Base-by-base conservation (phyloP, 2,113 vertebrate species). In the Paramormyrops kingsleyae region DNA sequence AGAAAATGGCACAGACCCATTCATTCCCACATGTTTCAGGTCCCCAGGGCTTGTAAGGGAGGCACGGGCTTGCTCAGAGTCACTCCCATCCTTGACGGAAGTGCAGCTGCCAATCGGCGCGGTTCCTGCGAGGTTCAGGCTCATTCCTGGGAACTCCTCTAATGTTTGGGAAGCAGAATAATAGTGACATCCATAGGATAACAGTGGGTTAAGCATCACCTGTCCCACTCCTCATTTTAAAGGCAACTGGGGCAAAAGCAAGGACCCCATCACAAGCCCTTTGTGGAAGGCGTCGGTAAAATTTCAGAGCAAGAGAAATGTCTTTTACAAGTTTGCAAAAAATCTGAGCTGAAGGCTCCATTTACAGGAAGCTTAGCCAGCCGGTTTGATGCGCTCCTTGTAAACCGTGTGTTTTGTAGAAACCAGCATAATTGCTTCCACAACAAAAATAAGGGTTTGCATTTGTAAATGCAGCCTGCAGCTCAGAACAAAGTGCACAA, bases 151-250 rank as follows among this genome's bases (percentile, higher is more conserved):
- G 12, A 91, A 90, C 91, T 89, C 84, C 47, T 80, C 93, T 95
- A 87, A 91, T 94, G 93, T 91, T 95, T 93, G 91, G 92, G 93
- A 94, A 95, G 93, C 93, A 95, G 91, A 94, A 94, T 92, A 94
- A 92, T 92, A 91, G 47, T 90, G 92, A 95, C 90, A 94, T 90
- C 94, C 90, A 94, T 85, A 90, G 31, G 35, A 74, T 31, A 70
- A 56, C 46, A 42, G 66, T 31, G 39, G 49, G 24, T 90, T 83
- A 90, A 90, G 15, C 49, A 94, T 92, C 91, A 92, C 90, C 92
- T 90, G 88, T 89, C 90, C 92, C 89, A 89, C 91, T 95, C 92
- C 93, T 92, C 93, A 91, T 27, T 42, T 59, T 44, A 39, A 46
- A 17, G 59, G 17, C 13, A 88, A 49, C 27, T 8, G n/a, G 77